Percentiles rank a stretch among this genome's conserved stretches.
phyloP scores from a whole-genome alignment of 1,140 invertebrate species.

The Bicyclus anynana region DNA sequence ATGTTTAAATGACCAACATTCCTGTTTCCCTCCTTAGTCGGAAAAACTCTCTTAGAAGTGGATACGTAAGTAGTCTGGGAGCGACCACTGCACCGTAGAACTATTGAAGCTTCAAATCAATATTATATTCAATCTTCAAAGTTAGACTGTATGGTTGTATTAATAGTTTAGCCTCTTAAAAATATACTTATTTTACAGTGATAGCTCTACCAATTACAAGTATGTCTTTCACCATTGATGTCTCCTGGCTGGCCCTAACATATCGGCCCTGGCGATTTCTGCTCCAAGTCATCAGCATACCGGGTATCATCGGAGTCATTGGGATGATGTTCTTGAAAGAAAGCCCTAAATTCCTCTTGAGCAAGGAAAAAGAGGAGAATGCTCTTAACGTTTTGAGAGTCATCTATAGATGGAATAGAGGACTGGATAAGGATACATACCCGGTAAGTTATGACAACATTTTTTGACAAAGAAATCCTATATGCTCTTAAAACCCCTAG shows the following conservation, averaged over 20 bases:
- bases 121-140: too few species aligned
- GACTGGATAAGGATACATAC: conserved; percentile 30
- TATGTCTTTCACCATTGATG: conserved; percentile 34
- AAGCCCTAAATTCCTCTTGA: conserved; percentile 79
- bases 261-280: conserved; percentile 83
- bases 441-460: too few species aligned
- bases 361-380: conserved; percentile 52
- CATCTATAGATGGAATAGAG: conserved; percentile 47
- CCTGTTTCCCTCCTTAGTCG: too few species aligned
- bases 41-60: too few species aligned
- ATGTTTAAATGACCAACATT: too few species aligned
- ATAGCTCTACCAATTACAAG: conserved; percentile 40
- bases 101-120: too few species aligned
- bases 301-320: conserved; percentile 78
- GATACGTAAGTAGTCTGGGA: too few species aligned
- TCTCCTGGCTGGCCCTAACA: conserved; percentile 53
- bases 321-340: conserved; percentile 78
- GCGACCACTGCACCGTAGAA: too few species aligned
- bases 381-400: conserved; percentile 47
- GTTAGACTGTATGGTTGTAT: too few species aligned
- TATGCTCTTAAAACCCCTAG: too few species aligned
- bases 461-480: too few species aligned
- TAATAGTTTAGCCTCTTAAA: too few species aligned
- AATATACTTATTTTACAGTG: conserved; percentile 41
- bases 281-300: conserved; percentile 80